Percentiles rank a stretch among this genome's conserved stretches.
These are phyloP conservation scores for Cepaea nemoralis DNA, from an alignment of 1,140 invertebrate genomes.

Conservation along the genomic window DNA sequence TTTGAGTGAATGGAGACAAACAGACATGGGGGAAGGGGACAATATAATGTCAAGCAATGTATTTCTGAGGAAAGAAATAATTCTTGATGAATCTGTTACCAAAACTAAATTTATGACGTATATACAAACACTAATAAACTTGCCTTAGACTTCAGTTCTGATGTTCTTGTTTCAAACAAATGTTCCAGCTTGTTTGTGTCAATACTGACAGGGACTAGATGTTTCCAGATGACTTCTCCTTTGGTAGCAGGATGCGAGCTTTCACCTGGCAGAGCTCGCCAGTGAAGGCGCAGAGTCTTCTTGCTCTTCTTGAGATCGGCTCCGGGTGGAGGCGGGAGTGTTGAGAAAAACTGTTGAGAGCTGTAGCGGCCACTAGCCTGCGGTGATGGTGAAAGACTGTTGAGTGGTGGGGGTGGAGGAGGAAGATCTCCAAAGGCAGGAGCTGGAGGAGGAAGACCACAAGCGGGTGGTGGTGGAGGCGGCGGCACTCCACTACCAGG, in stretches of 20 bases:
- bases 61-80: too few species aligned
- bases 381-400: conserved; percentile 59
- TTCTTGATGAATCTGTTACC: too few species aligned
- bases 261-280: conserved; percentile 84
- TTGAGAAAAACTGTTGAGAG: conserved; percentile 71
- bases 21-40: too few species aligned
- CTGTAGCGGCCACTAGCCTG: conserved; percentile 65
- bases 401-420: conserved; percentile 68
- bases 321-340: conserved; percentile 71
- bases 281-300: conserved; percentile 99
- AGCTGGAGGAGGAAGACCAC: conserved; percentile 72
- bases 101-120: too few species aligned
- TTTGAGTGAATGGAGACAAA: too few species aligned
- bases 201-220: conserved; percentile 82
- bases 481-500: conserved; percentile 46
- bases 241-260: conserved; percentile 77
- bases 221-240: conserved; percentile 93
- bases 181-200: conserved; percentile 95
- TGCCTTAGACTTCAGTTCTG: conserved; percentile 92
- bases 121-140: too few species aligned
- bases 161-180: conserved; percentile 95
- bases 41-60: too few species aligned
- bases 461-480: neutral
- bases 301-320: conserved; percentile 84
- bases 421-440: conserved; percentile 68